Base-by-base conservation (phyloP, 2,797 vertebrate species). In the Okamejei kenojei region DNA sequence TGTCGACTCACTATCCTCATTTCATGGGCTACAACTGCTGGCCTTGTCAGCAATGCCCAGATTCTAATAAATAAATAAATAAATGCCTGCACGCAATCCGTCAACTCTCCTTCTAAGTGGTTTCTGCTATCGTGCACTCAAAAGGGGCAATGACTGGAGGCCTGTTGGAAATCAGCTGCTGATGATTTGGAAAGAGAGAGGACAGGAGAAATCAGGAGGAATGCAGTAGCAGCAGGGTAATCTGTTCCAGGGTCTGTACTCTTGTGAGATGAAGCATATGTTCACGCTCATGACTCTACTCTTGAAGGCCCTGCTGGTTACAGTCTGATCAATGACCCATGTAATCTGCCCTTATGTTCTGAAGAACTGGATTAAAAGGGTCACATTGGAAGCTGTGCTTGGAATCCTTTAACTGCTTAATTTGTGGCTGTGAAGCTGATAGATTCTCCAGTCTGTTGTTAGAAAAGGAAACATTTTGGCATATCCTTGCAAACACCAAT, bases 261-360 rank as follows among this genome's bases (percentile, higher is more conserved):
- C 32, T 35, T 91, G 65, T 91, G 88, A 91, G 88, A 35, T 91
- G 65, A 63, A 38, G 65, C 38, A 90, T 92, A 71, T 74, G 26
- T 79, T 81, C 76, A 80, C 54, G 45, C 71, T 93, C 78, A 68
- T 65, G 63, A n/a, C 35, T 73, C 32, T 38, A 32, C 65, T 65
- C 65, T 63, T 71, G 86, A 35, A 23, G 93, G 90, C 93, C 93
- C 93, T 63, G 58, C 81, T 63, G 93, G 29, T 90, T 86, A 74
- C 71, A 54, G 93, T 78, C 54, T 58, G 93, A 58, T 78, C 74
- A 90, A 79, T 94, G 94, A 94, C 65, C 93, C 91, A 88, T 93
- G 90, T 95, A 93, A 94, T 96, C 95, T 95, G 95, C 96, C 95
- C 94, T 95, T 84, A 65, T 61, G 68, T 84, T 74, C n/a, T 93